Evolutionary conservation across 1,140 invertebrate genomes (phyloP).

Genomic region (Melanaphis sacchari): DNA sequence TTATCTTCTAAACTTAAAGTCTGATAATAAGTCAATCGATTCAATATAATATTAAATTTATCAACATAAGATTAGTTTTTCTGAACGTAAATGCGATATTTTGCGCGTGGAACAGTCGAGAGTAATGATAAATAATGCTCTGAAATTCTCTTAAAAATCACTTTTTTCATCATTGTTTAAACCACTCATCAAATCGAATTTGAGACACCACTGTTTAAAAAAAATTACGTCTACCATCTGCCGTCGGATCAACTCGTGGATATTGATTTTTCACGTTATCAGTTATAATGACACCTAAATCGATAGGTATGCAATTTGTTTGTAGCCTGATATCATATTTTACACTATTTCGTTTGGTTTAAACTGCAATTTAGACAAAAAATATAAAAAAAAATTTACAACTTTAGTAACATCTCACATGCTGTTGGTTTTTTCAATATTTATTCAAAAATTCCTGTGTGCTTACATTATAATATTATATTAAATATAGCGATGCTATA

Average conservation of each 20-base stretch:
- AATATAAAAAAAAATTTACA: not conserved
- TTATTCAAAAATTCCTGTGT: too few species aligned
- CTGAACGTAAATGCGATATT: too few species aligned
- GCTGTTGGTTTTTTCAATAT: not conserved
- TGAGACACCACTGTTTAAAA: too few species aligned
- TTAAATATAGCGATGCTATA: not conserved
- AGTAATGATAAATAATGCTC: too few species aligned
- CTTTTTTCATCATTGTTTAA: too few species aligned
- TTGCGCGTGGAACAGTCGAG: too few species aligned
- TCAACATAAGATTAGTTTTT: too few species aligned
- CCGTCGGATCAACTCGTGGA: not conserved
- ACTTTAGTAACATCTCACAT: not conserved
- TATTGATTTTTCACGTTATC: not conserved
- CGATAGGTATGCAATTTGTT: not conserved
- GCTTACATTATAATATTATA: not conserved
- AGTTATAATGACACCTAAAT: not conserved
- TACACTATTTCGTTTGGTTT: not conserved
- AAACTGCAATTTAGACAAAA: not conserved
- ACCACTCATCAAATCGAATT: too few species aligned
- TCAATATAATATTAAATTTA: too few species aligned
- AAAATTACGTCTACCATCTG: not conserved
- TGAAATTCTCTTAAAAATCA: too few species aligned
- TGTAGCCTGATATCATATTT: not conserved
- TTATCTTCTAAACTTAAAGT: too few species aligned
- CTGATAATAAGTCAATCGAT: too few species aligned